A percentile compares a stretch with the other conserved stretches of the same genome.
phyloP scores from a whole-genome alignment of 2,888 invertebrate genomes.

The Psylliodes chrysocephalus region DNA sequence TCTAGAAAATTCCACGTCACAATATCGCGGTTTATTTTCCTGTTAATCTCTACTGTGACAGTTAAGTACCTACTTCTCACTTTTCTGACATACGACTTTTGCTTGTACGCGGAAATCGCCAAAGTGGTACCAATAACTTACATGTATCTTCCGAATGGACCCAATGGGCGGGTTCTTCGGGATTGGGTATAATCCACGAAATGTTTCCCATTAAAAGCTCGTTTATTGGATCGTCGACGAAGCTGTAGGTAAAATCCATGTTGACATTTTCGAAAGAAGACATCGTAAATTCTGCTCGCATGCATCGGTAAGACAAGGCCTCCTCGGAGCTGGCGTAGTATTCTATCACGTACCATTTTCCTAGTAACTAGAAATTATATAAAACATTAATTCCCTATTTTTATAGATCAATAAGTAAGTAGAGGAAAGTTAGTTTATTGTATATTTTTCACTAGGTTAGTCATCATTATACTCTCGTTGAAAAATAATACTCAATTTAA shows the following conservation, averaged over 20 bases:
- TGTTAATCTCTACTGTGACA: no score
- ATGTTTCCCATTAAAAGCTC: constrained; percentile 86
- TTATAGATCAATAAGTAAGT: neutral
- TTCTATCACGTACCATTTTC: constrained; percentile 86
- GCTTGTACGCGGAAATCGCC: no score
- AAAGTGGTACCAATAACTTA: constrained; percentile 66
- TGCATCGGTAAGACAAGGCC: constrained; percentile 85
- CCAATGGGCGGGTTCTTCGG: constrained; percentile 84
- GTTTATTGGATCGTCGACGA: constrained; percentile 83
- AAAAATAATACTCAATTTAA: no score
- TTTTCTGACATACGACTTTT: no score
- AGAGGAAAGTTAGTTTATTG: no score
- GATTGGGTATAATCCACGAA: constrained; percentile 84
- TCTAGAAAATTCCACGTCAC: no score
- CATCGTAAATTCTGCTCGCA: constrained; percentile 78
- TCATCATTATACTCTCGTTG: no score
- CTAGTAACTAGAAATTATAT: constrained; percentile 74
- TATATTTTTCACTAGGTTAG: no score
- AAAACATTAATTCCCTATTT: neutral
- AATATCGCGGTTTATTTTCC: no score
- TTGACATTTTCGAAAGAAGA: constrained; percentile 73
- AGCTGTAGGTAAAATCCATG: constrained; percentile 91
- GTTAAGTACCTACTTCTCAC: no score
- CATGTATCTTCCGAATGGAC: constrained; percentile 86
- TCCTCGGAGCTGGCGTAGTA: constrained; percentile 92